phyloP scores from a whole-genome alignment of 2,113 vertebrate species.

The Sinocyclocheilus rhinocerous region DNA sequence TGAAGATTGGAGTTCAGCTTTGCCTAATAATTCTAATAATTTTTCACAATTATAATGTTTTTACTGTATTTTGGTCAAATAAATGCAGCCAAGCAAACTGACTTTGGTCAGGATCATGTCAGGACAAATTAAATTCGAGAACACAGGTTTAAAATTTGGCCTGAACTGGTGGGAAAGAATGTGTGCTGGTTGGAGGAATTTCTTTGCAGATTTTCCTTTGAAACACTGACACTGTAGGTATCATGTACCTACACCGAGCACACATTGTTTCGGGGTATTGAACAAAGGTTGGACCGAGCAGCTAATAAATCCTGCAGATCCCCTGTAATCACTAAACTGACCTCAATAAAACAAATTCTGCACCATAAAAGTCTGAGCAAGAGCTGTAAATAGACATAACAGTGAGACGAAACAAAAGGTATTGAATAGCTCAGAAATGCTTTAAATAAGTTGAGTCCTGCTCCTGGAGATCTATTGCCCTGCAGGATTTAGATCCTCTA shows the following conservation, averaged over 20 bases:
- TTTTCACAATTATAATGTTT: no score
- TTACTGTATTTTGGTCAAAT: no score
- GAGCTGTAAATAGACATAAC: slow-evolving; percentile 23
- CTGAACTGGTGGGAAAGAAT: slow-evolving; percentile 7
- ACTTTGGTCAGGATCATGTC: no score
- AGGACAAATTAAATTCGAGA: no score
- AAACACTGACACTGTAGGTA: slow-evolving; percentile 62
- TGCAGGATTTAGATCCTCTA: background rate
- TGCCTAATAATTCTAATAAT: no score
- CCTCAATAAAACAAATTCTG: slow-evolving; percentile 35
- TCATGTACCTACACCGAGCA: slow-evolving; percentile 68
- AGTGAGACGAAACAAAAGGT: slow-evolving; percentile 31
- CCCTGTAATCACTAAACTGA: slow-evolving; percentile 36
- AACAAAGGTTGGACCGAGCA: slow-evolving; percentile 59
- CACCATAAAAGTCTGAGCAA: slow-evolving; percentile 19
- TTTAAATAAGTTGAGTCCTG: background rate
- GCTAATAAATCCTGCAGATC: slow-evolving; percentile 66
- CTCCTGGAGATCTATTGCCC: background rate
- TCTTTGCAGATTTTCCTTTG: slow-evolving; percentile 64
- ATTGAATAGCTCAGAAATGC: slow-evolving; percentile 22
- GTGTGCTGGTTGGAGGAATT: background rate
- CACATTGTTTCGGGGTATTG: slow-evolving; percentile 63
- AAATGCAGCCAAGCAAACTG: no score
- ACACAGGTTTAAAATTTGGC: no score
- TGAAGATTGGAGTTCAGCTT: no score